Conservation (phyloP, 2,888 invertebrate genomes). For the Cotesia congregata region DNA sequence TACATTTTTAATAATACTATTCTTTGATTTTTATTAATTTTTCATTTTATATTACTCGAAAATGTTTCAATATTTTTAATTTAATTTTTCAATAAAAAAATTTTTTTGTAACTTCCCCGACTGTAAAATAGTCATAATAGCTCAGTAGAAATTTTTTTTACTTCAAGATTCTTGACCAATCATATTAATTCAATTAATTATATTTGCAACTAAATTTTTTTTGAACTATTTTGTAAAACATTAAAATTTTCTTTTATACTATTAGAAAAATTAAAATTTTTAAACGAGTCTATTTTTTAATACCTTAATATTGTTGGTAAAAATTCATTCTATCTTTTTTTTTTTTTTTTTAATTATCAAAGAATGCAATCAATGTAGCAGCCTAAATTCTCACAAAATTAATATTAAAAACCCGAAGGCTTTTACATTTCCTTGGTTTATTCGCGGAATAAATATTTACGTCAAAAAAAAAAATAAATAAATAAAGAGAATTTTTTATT, state of each 20-base stretch:
- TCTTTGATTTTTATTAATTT: neutral
- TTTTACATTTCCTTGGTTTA: neutral
- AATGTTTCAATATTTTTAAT: neutral
- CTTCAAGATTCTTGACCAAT: no score
- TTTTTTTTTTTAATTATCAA: neutral
- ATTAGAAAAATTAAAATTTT: no score
- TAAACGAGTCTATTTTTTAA: no score
- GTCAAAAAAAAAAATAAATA: neutral
- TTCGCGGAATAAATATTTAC: neutral
- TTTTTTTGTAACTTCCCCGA: neutral
- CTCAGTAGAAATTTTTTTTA: no score
- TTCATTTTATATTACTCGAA: neutral
- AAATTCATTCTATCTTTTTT: neutral
- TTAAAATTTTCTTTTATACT: no score
- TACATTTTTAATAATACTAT: conserved; percentile 15
- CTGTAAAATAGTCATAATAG: no score
- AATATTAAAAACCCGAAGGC: neutral
- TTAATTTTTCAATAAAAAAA: conserved; percentile 3
- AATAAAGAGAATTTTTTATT: neutral
- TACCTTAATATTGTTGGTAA: no score
- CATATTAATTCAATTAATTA: no score
- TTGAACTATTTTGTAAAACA: no score
- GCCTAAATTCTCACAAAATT: neutral
- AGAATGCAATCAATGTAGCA: neutral
- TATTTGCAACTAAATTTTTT: no score